Percentiles rank a stretch among this genome's conserved stretches.
These are phyloP conservation scores for Atherinomorus stipes DNA, from an alignment of 2,113 vertebrate species.

Conservation along the genomic window DNA sequence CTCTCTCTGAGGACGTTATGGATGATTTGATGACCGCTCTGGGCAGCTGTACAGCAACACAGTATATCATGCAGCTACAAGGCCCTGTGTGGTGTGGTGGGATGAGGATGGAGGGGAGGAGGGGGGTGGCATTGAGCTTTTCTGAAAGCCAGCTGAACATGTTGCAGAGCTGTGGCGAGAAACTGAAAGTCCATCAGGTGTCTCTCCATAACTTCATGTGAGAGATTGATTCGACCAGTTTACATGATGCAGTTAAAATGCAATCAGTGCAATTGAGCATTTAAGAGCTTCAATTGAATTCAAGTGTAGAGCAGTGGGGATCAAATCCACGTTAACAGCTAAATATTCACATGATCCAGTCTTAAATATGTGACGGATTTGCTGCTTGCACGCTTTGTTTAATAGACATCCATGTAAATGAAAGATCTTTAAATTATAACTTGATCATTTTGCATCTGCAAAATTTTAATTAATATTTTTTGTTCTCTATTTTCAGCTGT, in stretches of 20 bases:
- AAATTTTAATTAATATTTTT: too few relatives aligned
- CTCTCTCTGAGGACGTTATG: conserved; percentile 49
- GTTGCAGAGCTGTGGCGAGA: conserved; percentile 37
- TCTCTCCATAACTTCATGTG: not conserved
- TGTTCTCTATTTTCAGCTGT: not conserved
- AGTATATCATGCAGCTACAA: conserved; percentile 64
- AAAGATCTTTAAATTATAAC: too few relatives aligned
- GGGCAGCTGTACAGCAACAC: conserved; percentile 54
- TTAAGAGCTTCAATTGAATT: not conserved
- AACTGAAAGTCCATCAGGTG: not conserved
- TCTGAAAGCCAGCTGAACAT: conserved; percentile 33
- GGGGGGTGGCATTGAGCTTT: conserved; percentile 34
- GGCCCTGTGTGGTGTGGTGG: conserved; percentile 25
- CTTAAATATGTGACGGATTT: too few relatives aligned
- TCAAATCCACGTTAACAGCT: too few relatives aligned
- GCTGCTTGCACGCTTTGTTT: too few relatives aligned
- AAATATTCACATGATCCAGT: too few relatives aligned
- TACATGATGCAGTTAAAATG: not conserved
- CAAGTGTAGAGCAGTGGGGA: not conserved
- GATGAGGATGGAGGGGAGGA: not conserved
- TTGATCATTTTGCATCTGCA: too few relatives aligned
- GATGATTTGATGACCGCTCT: conserved; percentile 62
- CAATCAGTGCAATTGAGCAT: not conserved
- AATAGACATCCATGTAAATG: too few relatives aligned
- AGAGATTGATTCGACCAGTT: not conserved